Evolutionary conservation across 2,888 invertebrate species (phyloP).

Genomic region (Melieria picta): DNA sequence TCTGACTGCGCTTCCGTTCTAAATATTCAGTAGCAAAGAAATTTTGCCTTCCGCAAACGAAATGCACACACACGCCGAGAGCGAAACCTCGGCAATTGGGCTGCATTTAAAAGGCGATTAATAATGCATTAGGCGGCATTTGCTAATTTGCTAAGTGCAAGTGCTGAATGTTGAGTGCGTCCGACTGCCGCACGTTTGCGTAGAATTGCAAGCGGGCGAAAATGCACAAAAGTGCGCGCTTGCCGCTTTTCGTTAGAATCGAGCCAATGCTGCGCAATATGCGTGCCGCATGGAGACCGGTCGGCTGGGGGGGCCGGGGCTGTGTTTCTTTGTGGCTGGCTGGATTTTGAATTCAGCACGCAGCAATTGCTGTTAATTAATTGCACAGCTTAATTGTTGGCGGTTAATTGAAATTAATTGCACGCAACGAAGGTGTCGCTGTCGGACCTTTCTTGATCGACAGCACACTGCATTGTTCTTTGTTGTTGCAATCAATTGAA

Average conservation of each 20-base stretch:
- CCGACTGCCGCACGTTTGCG: constrained; percentile 22
- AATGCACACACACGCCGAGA: no score
- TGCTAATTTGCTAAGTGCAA: constrained; percentile 30
- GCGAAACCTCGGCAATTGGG: background rate
- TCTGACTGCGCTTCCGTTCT: no score
- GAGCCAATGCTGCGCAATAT: background rate
- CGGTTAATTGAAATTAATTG: constrained; percentile 13
- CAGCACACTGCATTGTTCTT: no score
- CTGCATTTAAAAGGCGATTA: constrained; percentile 28
- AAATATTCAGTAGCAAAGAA: no score
- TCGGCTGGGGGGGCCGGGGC: no score
- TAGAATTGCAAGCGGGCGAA: constrained; percentile 16
- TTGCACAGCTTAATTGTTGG: constrained; percentile 17
- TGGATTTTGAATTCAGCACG: constrained; percentile 9
- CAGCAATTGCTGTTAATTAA: constrained; percentile 16
- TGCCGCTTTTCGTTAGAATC: background rate
- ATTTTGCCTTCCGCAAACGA: no score
- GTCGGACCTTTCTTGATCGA: no score
- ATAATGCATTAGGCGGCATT: constrained; percentile 30
- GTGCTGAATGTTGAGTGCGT: constrained; percentile 19
- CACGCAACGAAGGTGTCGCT: no score
- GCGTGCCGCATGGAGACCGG: background rate
- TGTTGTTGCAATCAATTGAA: no score
- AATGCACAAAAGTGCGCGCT: background rate
- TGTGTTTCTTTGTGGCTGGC: no score